These are phyloP conservation scores for Muscidifurax raptorellus DNA, from an alignment of 1,140 invertebrate genomes.

Conservation along the genomic window DNA sequence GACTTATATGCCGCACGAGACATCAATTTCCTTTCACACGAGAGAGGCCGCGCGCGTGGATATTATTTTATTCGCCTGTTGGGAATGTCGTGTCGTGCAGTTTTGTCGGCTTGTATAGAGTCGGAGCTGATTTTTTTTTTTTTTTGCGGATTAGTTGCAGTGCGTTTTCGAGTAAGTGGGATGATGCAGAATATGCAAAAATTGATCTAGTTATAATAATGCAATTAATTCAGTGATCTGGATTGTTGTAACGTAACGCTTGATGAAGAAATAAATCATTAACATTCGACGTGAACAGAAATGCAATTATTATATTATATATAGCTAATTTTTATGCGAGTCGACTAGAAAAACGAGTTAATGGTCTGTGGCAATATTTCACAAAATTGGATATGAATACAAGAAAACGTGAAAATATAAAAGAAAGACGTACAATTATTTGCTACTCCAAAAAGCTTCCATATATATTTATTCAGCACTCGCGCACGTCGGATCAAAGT, in stretches of 20 bases:
- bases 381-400: too few relatives aligned
- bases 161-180: background rate
- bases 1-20: constrained; percentile 11
- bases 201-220: background rate
- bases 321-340: background rate
- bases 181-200: background rate
- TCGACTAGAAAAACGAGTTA: background rate
- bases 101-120: background rate
- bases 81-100: constrained; percentile 17
- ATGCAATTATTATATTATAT: too few relatives aligned
- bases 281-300: background rate
- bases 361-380: background rate
- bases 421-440: background rate
- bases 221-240: background rate
- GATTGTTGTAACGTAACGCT: background rate
- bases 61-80: constrained; percentile 17
- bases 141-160: background rate
- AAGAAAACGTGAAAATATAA: background rate
- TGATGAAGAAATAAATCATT: background rate
- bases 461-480: background rate
- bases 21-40: constrained; percentile 45
- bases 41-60: background rate
- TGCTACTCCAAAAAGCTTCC: background rate
- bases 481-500: background rate
- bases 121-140: background rate